Evolutionary conservation across 2,888 invertebrate species (phyloP).

Genomic region (Hyles lineata): DNA sequence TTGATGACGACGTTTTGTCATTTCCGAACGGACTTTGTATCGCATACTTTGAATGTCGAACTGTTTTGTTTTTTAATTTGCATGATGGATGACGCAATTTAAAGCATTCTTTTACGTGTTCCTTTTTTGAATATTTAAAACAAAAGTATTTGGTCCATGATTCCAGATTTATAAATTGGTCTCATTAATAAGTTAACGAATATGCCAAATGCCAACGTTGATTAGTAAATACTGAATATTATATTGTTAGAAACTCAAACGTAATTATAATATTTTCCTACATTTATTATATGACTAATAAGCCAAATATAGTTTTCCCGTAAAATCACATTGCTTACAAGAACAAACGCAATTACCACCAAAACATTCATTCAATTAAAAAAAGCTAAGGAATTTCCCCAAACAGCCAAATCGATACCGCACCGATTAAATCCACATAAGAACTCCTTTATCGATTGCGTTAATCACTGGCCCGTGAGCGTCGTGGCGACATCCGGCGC

Average conservation of each 20-base stretch:
- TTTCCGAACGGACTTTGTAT: slow-evolving; percentile 46
- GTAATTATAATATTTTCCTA: no score
- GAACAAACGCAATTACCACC: no score
- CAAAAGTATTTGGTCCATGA: neutral
- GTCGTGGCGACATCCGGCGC: slow-evolving; percentile 69
- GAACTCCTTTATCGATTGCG: slow-evolving; percentile 14
- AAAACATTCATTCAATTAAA: no score
- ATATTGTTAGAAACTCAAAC: no score
- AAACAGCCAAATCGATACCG: neutral
- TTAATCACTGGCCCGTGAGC: slow-evolving; percentile 44
- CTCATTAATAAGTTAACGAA: no score
- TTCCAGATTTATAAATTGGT: no score
- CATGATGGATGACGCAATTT: slow-evolving; percentile 8
- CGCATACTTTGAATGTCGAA: slow-evolving; percentile 37
- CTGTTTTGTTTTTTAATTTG: slow-evolving; percentile 26
- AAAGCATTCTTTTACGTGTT: neutral
- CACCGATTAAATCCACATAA: slow-evolving; percentile 15
- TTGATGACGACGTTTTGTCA: slow-evolving; percentile 56
- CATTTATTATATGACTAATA: no score
- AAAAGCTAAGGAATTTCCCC: neutral
- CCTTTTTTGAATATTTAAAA: neutral
- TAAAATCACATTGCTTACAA: no score
- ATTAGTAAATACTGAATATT: no score
- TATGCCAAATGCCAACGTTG: no score
- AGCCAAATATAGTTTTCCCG: no score